These are phyloP conservation scores for Cistogaster globosa DNA, from an alignment of 2,888 invertebrate species.

Conservation along the genomic window DNA sequence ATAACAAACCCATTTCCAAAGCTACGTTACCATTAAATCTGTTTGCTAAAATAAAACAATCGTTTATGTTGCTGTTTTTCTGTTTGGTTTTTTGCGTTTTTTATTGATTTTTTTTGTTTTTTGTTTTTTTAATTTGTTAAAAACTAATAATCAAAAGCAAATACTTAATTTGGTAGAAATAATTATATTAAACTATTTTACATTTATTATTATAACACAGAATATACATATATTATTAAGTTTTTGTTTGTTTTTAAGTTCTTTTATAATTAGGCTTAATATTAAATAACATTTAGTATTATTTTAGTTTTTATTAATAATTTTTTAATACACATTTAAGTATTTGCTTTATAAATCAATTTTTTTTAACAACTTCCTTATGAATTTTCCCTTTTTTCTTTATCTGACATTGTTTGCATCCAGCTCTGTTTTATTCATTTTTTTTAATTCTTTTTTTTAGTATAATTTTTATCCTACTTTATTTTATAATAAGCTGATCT, in stretches of 20 bases:
- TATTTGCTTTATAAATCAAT: conserved; percentile 66
- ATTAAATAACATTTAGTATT: conserved; percentile 71
- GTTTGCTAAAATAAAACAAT: conserved; percentile 46
- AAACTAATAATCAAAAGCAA: conserved; percentile 72
- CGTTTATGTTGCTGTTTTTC: conserved; percentile 57
- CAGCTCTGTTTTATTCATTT: conserved; percentile 19
- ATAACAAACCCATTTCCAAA: no score
- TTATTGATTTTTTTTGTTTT: conserved; percentile 65
- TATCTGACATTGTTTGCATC: conserved; percentile 24
- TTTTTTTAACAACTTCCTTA: conserved; percentile 49
- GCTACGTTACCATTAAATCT: no score
- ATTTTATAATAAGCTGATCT: conserved; percentile 59
- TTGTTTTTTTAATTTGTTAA: conserved; percentile 58
- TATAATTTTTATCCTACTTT: conserved; percentile 69
- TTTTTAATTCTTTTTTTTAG: conserved; percentile 47
- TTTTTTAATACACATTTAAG: conserved; percentile 52
- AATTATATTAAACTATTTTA: conserved; percentile 68
- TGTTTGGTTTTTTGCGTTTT: conserved; percentile 69
- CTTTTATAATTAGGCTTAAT: conserved; percentile 66
- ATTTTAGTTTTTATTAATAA: conserved; percentile 51
- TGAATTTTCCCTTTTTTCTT: not conserved
- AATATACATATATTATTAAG: conserved; percentile 47
- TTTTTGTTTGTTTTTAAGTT: conserved; percentile 33
- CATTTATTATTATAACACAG: conserved; percentile 68
- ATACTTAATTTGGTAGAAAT: conserved; percentile 71